Percentiles rank a stretch among this genome's conserved stretches.
These are phyloP conservation scores for Hyperoplus immaculatus DNA, from an alignment of 2,797 vertebrate genomes.

Conservation along the genomic window DNA sequence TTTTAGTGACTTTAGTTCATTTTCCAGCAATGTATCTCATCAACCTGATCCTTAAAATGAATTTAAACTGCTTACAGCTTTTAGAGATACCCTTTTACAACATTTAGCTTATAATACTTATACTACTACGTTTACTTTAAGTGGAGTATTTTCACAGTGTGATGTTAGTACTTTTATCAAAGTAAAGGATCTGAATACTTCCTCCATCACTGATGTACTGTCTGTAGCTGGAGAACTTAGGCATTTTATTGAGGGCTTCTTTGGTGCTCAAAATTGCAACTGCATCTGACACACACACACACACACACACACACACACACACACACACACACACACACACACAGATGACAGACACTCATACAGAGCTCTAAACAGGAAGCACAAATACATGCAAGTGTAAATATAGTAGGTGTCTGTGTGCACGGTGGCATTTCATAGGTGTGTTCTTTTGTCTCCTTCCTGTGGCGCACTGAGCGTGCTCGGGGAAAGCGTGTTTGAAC, in stretches of 20 bases:
- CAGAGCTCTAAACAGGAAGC: slow-evolving; percentile 40
- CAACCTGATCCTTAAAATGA: background rate
- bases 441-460: slow-evolving; percentile 8
- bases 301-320: background rate
- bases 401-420: background rate
- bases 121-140: too few relatives aligned
- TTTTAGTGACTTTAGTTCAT: background rate
- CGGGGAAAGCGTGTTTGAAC: slow-evolving; percentile 56
- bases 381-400: background rate
- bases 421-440: slow-evolving; percentile 9
- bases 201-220: too few relatives aligned
- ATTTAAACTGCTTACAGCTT: background rate
- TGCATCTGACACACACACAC: background rate
- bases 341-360: background rate
- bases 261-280: background rate
- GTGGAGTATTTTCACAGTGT: too few relatives aligned
- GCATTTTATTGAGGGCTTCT: background rate
- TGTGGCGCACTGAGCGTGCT: background rate
- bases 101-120: background rate
- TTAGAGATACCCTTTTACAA: background rate
- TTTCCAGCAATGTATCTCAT: background rate
- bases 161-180: too few relatives aligned
- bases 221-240: background rate
- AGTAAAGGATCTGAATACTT: too few relatives aligned
- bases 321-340: slow-evolving; percentile 18